A percentile compares a stretch with the other conserved stretches of the same genome.
Evolutionary conservation across 2,113 vertebrate genomes (phyloP).

Genomic region (Pandion haliaetus): DNA sequence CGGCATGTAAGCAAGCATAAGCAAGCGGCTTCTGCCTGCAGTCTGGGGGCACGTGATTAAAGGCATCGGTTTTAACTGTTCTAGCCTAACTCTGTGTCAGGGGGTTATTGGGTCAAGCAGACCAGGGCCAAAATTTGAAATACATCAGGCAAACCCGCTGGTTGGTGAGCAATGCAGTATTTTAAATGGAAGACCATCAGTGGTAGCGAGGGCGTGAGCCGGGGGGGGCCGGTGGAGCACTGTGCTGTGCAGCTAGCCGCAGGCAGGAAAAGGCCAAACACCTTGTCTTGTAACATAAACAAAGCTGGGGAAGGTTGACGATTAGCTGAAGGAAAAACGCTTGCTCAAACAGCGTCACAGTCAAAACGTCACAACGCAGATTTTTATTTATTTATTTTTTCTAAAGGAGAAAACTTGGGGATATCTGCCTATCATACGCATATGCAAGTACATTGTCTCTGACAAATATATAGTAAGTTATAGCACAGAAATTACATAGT

Average conservation of each 20-base stretch:
- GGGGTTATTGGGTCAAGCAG: neutral
- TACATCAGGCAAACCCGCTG: rapidly evolving
- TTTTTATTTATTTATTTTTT: neutral
- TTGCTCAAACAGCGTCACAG: neutral
- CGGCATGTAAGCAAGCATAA: neutral
- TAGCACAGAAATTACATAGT: rapidly evolving
- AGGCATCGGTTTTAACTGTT: neutral
- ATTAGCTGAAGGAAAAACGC: neutral
- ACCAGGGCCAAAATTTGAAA: neutral
- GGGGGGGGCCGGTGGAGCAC: no score
- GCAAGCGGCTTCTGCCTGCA: neutral
- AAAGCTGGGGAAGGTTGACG: neutral
- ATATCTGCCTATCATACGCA: rapidly evolving
- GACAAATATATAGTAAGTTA: rapidly evolving
- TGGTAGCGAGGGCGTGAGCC: neutral
- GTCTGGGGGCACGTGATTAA: no score
- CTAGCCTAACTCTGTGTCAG: neutral
- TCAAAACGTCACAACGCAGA: rapidly evolving
- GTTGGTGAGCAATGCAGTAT: neutral
- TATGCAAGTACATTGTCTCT: rapidly evolving
- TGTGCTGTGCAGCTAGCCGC: neutral
- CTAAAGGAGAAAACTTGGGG: no score
- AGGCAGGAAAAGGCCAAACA: neutral
- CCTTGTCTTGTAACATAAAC: rapidly evolving
- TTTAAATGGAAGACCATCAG: rapidly evolving